A percentile compares a stretch with the other conserved stretches of the same genome.
Conservation (phyloP, 2,888 invertebrate species). For the Tuta absoluta region DNA sequence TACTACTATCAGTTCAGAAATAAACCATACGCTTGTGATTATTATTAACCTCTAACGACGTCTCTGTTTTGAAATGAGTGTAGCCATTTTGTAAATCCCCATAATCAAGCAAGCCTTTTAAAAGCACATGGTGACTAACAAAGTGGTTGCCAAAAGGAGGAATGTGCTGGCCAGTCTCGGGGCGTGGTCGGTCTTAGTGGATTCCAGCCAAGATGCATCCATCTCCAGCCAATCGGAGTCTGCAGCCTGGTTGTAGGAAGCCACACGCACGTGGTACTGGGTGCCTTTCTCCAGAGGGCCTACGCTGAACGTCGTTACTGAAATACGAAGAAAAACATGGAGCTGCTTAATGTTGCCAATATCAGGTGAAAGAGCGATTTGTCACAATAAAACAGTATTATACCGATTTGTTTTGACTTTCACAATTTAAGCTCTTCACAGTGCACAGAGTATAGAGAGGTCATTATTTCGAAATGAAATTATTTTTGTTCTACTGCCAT, state of each 20-base stretch:
- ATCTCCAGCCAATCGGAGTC: conserved; percentile 62
- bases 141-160: conserved; percentile 42
- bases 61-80: conserved; percentile 16
- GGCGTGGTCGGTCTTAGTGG: conserved; percentile 41
- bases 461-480: too few species aligned
- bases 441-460: too few species aligned
- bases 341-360: not conserved
- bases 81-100: not conserved
- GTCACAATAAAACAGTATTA: too few species aligned
- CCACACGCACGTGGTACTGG: conserved; percentile 60
- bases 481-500: too few species aligned
- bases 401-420: too few species aligned
- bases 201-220: not conserved
- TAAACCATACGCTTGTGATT: too few species aligned
- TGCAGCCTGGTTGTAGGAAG: conserved; percentile 66
- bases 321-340: conserved; percentile 25
- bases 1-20: too few species aligned
- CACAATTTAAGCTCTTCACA: too few species aligned
- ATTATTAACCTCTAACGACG: too few species aligned
- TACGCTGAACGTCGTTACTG: conserved; percentile 61
- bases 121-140: conserved; percentile 41
- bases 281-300: conserved; percentile 59
- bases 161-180: conserved; percentile 38
- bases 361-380: too few species aligned
- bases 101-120: conserved; percentile 28